Conservation (phyloP, 2,888 invertebrate genomes). For the Apeira syringaria region DNA sequence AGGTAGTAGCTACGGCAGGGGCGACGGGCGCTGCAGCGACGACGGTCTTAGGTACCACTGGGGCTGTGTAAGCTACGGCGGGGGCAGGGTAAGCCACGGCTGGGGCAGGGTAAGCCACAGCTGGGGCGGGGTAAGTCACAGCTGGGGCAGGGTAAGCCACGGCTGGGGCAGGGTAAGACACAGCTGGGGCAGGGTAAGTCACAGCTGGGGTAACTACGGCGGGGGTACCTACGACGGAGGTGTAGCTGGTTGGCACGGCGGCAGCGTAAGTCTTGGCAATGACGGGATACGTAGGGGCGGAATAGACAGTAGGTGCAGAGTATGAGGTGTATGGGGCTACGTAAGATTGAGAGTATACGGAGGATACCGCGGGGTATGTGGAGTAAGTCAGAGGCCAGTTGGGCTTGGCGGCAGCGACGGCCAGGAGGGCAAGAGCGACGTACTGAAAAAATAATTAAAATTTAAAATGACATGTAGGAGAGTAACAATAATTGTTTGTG, state of each 20-base stretch:
- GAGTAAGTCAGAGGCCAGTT: constrained; percentile 18
- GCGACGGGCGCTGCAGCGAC: constrained; percentile 3
- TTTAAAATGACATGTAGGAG: too few species aligned
- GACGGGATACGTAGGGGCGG: constrained; percentile 8
- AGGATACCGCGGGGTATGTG: constrained; percentile 1
- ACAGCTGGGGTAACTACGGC: constrained; percentile 1
- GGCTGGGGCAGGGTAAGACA: constrained; percentile 1
- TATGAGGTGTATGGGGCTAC: constrained; percentile 10
- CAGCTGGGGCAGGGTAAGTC: not conserved
- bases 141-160: not conserved
- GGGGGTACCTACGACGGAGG: not conserved
- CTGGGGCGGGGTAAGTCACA: not conserved
- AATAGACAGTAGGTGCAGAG: constrained; percentile 14
- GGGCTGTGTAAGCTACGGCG: not conserved
- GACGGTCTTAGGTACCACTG: not conserved
- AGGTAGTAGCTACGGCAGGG: not conserved
- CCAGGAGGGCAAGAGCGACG: constrained; percentile 46
- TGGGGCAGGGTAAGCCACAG: not conserved
- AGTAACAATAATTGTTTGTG: too few species aligned
- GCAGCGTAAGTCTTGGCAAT: constrained; percentile 12
- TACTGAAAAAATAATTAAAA: constrained; percentile 35
- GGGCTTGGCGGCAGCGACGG: constrained; percentile 62
- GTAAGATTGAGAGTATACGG: constrained; percentile 6
- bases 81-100: constrained; percentile 1
- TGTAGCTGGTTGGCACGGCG: constrained; percentile 1